Conservation (phyloP, 2,888 invertebrate genomes). For the Amiota minor region DNA sequence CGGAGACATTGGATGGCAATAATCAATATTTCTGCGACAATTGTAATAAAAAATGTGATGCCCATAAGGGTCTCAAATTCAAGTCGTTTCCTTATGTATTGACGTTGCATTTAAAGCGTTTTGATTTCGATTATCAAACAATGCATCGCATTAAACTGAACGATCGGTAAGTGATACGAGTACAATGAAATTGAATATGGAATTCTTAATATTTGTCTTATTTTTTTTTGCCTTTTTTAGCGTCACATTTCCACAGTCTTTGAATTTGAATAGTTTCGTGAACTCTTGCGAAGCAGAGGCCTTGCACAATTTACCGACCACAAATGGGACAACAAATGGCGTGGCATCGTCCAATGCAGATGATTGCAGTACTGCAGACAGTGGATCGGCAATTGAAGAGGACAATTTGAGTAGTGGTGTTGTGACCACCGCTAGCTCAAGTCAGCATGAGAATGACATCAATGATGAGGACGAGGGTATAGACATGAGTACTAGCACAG, state of each 20-base stretch:
- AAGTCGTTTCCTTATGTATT: constrained; percentile 89
- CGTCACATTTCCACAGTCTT: constrained; percentile 85
- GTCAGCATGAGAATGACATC: constrained; percentile 71
- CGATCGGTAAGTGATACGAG: constrained; percentile 79
- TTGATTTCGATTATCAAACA: constrained; percentile 90
- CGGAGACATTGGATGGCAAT: constrained; percentile 86
- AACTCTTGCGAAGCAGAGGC: constrained; percentile 64
- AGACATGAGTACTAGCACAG: constrained; percentile 76
- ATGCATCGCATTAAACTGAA: constrained; percentile 90
- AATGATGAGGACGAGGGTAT: constrained; percentile 82
- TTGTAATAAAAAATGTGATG: constrained; percentile 89
- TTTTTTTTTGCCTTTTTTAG: constrained; percentile 73
- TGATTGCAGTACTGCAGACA: constrained; percentile 80
- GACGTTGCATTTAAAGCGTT: constrained; percentile 89
- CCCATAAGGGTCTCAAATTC: constrained; percentile 91
- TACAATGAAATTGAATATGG: background rate
- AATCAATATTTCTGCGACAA: constrained; percentile 92
- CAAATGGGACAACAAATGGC: constrained; percentile 57
- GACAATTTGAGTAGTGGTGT: constrained; percentile 76
- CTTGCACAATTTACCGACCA: constrained; percentile 45
- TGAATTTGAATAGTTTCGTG: constrained; percentile 85
- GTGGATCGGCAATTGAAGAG: constrained; percentile 80
- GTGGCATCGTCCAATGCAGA: constrained; percentile 75
- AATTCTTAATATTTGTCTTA: background rate
- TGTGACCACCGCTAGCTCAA: constrained; percentile 71